Evolutionary conservation across 2,797 vertebrate genomes (phyloP).

Genomic region (Malacoraja senta): DNA sequence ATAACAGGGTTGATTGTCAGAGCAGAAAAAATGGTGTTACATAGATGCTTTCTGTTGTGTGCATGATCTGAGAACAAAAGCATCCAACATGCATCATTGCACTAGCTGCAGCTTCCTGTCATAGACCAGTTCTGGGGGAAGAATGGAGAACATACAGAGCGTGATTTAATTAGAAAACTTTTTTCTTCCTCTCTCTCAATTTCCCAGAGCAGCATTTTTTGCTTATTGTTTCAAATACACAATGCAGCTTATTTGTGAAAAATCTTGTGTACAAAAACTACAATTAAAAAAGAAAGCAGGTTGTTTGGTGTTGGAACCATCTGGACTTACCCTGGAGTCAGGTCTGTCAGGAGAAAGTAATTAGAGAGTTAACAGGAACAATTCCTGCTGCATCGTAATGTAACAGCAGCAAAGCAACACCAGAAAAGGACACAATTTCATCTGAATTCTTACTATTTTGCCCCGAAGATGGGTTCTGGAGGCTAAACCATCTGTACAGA

Average conservation of each 20-base stretch:
- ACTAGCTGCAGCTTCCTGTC: conserved; percentile 45
- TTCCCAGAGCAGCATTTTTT: conserved; percentile 45
- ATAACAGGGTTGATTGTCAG: conserved; percentile 47
- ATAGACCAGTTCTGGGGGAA: conserved; percentile 45
- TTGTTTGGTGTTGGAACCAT: neutral
- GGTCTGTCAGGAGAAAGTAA: neutral
- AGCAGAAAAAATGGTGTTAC: conserved; percentile 39
- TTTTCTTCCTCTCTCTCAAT: neutral
- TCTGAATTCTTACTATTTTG: conserved; percentile 16
- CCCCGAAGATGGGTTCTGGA: neutral
- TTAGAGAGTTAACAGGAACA: neutral
- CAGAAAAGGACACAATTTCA: neutral
- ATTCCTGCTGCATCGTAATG: neutral
- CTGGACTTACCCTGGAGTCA: neutral
- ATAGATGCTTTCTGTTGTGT: conserved; percentile 40
- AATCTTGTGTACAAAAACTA: neutral
- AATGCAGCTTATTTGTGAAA: neutral
- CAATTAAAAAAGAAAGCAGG: neutral
- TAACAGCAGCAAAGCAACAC: neutral
- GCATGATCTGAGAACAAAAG: conserved; percentile 42
- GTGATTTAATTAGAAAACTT: conserved; percentile 48
- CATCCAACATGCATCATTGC: conserved; percentile 42
- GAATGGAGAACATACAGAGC: conserved; percentile 44
- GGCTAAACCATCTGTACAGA: conserved; percentile 24
- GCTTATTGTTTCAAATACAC: conserved; percentile 38